Evolutionary conservation across 2,113 vertebrate species (phyloP).

Genomic region (Perognathus longimembris): DNA sequence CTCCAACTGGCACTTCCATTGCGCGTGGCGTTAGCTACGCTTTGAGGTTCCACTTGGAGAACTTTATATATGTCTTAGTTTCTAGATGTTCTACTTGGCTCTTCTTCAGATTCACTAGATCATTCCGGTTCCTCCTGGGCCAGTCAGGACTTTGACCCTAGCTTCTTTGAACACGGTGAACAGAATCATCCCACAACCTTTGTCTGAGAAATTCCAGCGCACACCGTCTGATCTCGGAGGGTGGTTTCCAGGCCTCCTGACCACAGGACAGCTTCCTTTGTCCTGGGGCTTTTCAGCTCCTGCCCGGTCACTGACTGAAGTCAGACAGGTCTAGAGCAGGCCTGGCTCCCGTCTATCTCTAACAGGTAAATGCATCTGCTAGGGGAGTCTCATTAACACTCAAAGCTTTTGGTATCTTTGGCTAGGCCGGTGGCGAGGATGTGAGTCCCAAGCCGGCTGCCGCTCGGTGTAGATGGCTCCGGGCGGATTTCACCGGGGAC

Average conservation of each 20-base stretch:
- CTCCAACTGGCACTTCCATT: fast-evolving
- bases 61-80: fast-evolving
- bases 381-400: neutral
- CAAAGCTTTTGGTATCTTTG: neutral
- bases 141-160: fast-evolving
- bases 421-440: neutral
- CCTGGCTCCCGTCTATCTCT: fast-evolving
- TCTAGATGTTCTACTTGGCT: no score
- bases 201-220: fast-evolving
- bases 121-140: no score
- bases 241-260: neutral
- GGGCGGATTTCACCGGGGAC: neutral
- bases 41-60: fast-evolving
- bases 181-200: no score
- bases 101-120: neutral
- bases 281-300: no score
- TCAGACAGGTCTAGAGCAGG: neutral
- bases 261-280: no score
- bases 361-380: neutral
- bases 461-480: neutral
- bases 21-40: neutral
- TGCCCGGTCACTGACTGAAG: neutral
- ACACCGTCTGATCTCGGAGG: fast-evolving
- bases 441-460: fast-evolving
- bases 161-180: fast-evolving